Evolutionary conservation across 2,113 vertebrate species (phyloP).

Genomic region (Aptenodytes patagonicus): DNA sequence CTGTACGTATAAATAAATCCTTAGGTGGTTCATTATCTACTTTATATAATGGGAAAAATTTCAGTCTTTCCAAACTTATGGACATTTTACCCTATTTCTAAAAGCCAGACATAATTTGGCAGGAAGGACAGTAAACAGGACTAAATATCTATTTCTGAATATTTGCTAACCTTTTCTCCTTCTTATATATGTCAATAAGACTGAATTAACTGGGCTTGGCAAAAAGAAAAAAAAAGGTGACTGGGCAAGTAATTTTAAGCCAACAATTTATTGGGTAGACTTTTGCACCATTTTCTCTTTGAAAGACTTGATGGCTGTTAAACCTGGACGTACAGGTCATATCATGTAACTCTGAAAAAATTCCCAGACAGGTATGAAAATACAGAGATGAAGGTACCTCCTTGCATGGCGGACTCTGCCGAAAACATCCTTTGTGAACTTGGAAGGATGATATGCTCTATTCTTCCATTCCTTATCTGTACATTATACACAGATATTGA

Average conservation of each 20-base stretch:
- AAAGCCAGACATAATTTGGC: neutral
- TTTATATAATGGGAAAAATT: neutral
- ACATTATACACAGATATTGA: neutral
- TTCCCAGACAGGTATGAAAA: neutral
- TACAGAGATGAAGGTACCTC: neutral
- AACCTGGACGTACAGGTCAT: neutral
- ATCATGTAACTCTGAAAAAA: neutral
- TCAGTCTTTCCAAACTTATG: neutral
- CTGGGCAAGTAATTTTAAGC: neutral
- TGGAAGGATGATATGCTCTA: neutral
- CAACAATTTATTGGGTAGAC: neutral
- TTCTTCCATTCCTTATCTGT: neutral
- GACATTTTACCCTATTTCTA: neutral
- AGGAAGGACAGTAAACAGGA: neutral
- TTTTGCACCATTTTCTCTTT: slow-evolving; percentile 8
- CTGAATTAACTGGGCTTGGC: neutral
- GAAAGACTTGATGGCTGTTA: neutral
- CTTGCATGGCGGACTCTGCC: rapidly evolving
- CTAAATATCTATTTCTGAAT: neutral
- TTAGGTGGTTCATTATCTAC: neutral
- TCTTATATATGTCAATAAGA: neutral
- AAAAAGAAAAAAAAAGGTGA: neutral
- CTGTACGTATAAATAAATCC: neutral
- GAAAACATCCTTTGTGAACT: neutral
- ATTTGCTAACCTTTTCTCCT: neutral